Evolutionary conservation across 2,113 vertebrate species (phyloP).

Genomic region (Saguinus imperator): DNA sequence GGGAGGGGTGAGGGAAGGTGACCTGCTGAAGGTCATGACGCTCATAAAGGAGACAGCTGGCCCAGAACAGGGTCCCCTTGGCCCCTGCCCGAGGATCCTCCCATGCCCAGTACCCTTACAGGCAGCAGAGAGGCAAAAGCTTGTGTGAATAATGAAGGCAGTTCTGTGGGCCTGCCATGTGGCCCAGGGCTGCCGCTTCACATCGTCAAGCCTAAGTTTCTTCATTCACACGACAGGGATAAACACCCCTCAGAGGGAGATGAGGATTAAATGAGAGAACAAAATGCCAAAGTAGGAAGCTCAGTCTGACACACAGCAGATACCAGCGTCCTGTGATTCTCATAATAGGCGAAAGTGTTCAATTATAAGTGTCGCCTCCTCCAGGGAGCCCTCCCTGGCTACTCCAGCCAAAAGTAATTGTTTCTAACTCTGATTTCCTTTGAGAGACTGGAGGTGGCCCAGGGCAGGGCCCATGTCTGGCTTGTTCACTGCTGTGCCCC

Average conservation of each 20-base stretch:
- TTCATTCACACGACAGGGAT: background rate
- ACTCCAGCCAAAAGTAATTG: background rate
- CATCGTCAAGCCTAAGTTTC: background rate
- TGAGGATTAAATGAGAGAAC: background rate
- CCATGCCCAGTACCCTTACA: background rate
- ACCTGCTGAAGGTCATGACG: conserved; percentile 15
- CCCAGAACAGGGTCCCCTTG: background rate
- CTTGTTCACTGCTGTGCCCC: background rate
- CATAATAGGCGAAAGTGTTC: background rate
- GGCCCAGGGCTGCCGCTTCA: background rate
- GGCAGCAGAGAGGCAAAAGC: background rate
- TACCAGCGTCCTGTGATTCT: background rate
- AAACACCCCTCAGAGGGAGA: background rate
- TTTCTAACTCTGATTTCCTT: background rate
- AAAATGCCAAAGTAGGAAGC: background rate
- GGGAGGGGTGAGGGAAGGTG: background rate
- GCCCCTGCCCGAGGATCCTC: background rate
- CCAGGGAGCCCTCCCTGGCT: background rate
- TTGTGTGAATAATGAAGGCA: background rate
- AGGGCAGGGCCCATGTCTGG: background rate
- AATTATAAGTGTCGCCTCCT: background rate
- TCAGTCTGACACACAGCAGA: background rate
- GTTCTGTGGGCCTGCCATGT: background rate
- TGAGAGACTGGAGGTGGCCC: background rate
- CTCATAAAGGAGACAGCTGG: conserved; percentile 1